A percentile compares a stretch with the other conserved stretches of the same genome.
Conservation (phyloP, 30 jellyfish, hydroid and myxozoan genomes). For the Cassiopea xamachana region DNA sequence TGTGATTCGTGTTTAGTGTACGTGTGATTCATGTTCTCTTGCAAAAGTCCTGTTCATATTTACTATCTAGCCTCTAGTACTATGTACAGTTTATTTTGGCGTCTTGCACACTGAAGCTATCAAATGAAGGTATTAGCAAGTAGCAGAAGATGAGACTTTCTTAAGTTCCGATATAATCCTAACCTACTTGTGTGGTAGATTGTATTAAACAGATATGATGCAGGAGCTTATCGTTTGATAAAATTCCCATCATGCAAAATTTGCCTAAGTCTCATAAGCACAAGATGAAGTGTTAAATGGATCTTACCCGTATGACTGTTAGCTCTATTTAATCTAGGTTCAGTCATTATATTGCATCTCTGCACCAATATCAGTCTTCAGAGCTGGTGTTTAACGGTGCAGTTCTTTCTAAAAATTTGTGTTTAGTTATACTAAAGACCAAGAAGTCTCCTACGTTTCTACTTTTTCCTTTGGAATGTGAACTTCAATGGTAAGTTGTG, state of each 20-base stretch:
- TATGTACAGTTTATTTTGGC: background rate
- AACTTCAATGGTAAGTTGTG: no score
- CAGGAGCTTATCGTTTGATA: constrained; percentile 19
- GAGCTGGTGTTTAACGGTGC: background rate
- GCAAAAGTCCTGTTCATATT: no score
- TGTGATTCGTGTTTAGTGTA: no score
- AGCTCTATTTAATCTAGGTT: constrained; percentile 30
- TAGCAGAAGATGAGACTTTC: constrained; percentile 11
- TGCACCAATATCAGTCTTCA: background rate
- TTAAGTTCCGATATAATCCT: constrained; percentile 34
- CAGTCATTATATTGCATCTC: constrained; percentile 30
- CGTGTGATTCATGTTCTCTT: no score
- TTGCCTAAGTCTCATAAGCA: background rate
- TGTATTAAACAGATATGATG: constrained; percentile 6
- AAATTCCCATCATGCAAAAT: background rate
- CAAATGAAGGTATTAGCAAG: constrained; percentile 31
- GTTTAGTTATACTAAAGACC: background rate
- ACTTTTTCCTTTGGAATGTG: no score
- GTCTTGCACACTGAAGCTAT: background rate
- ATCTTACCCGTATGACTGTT: constrained; percentile 2
- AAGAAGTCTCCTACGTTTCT: background rate
- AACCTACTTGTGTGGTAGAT: constrained; percentile 39
- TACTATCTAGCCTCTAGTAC: background rate
- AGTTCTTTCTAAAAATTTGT: background rate
- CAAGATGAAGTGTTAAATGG: constrained; percentile 45